A percentile compares a stretch with the other conserved stretches of the same genome.
These are phyloP conservation scores for Nasua narica DNA, from an alignment of 2,797 vertebrate genomes.

Conservation along the genomic window DNA sequence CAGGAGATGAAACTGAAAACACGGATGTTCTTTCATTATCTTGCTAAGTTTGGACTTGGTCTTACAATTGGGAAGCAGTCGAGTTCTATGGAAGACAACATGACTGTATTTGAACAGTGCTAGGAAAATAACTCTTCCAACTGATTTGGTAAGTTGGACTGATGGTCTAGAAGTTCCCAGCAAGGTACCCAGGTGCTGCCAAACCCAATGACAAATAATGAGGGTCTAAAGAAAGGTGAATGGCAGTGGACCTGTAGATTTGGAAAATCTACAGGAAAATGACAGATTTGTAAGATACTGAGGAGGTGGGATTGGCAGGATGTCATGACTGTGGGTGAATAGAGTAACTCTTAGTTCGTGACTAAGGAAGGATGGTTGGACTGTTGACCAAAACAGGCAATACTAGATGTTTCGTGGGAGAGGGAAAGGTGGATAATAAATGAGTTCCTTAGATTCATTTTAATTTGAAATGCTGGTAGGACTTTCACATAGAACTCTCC, in stretches of 20 bases:
- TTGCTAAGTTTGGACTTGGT: neutral
- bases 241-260: neutral
- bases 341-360: neutral
- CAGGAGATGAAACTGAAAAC: neutral
- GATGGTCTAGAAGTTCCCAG: conserved; percentile 5
- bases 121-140: neutral
- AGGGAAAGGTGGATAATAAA: neutral
- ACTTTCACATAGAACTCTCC: neutral
- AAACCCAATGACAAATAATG: conserved; percentile 30
- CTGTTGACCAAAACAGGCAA: neutral
- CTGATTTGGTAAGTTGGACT: neutral
- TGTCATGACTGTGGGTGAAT: neutral
- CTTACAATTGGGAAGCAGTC: neutral
- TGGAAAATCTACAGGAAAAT: conserved; percentile 54
- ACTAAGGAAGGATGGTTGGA: neutral
- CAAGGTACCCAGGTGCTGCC: neutral
- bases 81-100: neutral
- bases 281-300: conserved; percentile 21
- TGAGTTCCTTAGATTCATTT: neutral
- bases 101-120: neutral
- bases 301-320: neutral
- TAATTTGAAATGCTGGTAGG: neutral
- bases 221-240: neutral
- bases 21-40: neutral
- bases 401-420: neutral